Conservation (phyloP, 2,797 vertebrate genomes). For the Scolopax rusticola region DNA sequence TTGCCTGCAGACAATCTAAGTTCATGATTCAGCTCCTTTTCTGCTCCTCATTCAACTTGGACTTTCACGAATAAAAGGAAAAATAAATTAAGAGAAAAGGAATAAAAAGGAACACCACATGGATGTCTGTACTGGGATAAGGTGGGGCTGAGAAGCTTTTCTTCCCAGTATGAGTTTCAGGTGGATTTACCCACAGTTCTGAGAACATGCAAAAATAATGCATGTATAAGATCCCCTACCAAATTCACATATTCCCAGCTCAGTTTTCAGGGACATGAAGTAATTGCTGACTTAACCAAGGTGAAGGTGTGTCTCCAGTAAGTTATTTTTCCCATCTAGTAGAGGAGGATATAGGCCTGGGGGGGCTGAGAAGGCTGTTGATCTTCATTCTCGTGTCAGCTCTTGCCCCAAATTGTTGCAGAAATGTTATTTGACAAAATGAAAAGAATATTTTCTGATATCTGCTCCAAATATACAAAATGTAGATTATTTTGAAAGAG, state of each 20-base stretch:
- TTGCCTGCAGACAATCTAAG: not conserved
- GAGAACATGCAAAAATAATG: not conserved
- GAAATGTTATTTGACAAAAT: slow-evolving; percentile 28
- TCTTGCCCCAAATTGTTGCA: not conserved
- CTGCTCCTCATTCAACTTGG: not conserved
- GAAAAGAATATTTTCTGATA: slow-evolving; percentile 10
- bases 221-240: not conserved
- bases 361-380: not conserved
- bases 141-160: not conserved
- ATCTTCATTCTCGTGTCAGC: not conserved
- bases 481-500: slow-evolving; percentile 48
- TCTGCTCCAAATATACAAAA: slow-evolving; percentile 41
- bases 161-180: not conserved
- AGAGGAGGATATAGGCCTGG: not conserved
- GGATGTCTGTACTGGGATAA: not conserved
- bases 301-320: not conserved
- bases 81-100: not conserved
- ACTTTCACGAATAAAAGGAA: not conserved
- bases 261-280: not conserved
- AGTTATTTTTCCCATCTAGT: not conserved
- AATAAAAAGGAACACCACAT: not conserved
- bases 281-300: not conserved
- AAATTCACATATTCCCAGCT: not conserved
- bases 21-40: not conserved
- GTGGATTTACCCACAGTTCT: not conserved